phyloP scores from a whole-genome alignment of 2,797 vertebrate genomes.

The Anolis apletophallus region DNA sequence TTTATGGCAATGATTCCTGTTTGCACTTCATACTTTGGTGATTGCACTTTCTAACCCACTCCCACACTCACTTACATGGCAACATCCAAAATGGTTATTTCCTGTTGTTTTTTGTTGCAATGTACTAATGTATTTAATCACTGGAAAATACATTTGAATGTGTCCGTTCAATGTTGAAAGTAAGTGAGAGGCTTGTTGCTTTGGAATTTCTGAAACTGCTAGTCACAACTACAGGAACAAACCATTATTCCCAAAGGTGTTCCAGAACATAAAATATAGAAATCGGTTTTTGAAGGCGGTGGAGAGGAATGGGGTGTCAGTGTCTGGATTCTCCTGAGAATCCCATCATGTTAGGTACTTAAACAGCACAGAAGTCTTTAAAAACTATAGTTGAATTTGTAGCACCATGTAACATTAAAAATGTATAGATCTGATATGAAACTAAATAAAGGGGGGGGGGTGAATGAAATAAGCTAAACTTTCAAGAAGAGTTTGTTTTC shows the following conservation, averaged over 20 bases:
- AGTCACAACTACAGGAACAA: background rate
- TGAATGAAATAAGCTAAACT: background rate
- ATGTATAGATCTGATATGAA: background rate
- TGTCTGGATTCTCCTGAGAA: constrained; percentile 5
- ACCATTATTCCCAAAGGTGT: background rate
- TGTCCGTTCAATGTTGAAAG: background rate
- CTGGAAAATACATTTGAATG: background rate
- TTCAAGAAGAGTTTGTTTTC: background rate
- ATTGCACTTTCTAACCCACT: too few relatives aligned
- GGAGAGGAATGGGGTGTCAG: background rate
- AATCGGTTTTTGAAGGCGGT: background rate
- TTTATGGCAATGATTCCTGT: too few relatives aligned
- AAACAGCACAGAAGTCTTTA: background rate
- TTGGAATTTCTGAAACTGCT: background rate
- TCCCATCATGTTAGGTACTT: background rate
- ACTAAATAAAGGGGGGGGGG: constrained; percentile 11
- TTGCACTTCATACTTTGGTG: too few relatives aligned
- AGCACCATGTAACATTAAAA: constrained; percentile 1
- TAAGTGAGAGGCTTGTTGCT: background rate
- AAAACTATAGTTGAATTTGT: constrained; percentile 9
- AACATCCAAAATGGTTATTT: too few relatives aligned
- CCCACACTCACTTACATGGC: too few relatives aligned
- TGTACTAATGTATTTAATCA: too few relatives aligned
- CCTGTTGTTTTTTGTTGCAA: background rate
- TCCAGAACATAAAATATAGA: constrained; percentile 7